Evolutionary conservation across 2,797 vertebrate genomes (phyloP), one percentile per base, ranked within the genome.

Genomic region (Myoxocephalus aenaeus): DNA sequence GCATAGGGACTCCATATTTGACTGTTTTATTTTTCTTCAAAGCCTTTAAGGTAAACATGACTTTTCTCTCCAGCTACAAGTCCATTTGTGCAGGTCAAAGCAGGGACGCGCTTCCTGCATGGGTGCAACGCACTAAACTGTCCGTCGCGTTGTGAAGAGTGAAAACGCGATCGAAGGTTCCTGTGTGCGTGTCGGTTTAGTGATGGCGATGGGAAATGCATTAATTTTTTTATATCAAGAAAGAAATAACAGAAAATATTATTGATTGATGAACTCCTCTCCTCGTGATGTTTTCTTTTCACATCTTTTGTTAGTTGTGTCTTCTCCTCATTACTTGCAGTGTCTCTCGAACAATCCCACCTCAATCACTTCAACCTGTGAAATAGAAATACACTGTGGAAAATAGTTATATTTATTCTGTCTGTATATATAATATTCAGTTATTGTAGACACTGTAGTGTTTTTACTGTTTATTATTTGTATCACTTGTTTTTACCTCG

Each of bases 1-100:
- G 63, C 95, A 96, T 96, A 0, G 95, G 95, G 1, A 95, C 32
- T 73, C 95, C 95, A 85, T 95, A 96, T 78, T 54, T 89, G 13
- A 93, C 0, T 0, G 94, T 95, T 77, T 87, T 94, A 70, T 90
- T 95, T 29, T 29, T 94, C 54, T 54, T 79, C 14, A 95, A 40
- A 0, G 69, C 56, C 27, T 71, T 92, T 1, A 92, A 53, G 17
- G 9, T 87, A 20, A 94, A 88, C 94, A 94, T 95, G 67, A 56
- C 71, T 83, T 22, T 13, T 65, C 1, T 58, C 0, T 29, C 0
- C 18, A 25, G 67, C 53, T 86, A 80, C 2, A 68, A 25, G 7
- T 36, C 69, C 86, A 89, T 79, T 14, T 67, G 25, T 53, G 22
- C 75, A 85, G 81, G 79, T 90, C 84, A 90, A 59, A 57, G 70